Evolutionary conservation across 2,888 invertebrate genomes (phyloP).

Genomic region (Tetranychus truncatus): DNA sequence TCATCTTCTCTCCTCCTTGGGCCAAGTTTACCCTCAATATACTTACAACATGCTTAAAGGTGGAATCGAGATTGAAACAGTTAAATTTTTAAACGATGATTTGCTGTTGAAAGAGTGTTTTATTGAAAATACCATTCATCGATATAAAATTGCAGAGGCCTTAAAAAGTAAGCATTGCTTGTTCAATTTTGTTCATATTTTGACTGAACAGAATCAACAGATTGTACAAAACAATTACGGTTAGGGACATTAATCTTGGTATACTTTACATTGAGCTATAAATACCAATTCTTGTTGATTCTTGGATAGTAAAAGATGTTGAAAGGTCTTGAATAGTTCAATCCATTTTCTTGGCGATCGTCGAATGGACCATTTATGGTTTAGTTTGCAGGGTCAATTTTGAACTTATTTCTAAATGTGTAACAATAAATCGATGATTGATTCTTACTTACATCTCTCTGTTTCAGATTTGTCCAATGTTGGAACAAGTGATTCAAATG

Average conservation of each 20-base stretch:
- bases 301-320: too few relatives aligned
- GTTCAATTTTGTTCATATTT: not conserved
- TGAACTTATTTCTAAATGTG: not conserved
- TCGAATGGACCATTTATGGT: too few relatives aligned
- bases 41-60: slow-evolving; percentile 89
- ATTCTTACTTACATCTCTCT: not conserved
- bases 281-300: too few relatives aligned
- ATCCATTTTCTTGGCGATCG: too few relatives aligned
- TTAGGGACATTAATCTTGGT: too few relatives aligned
- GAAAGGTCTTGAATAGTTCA: too few relatives aligned
- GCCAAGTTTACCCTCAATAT: slow-evolving; percentile 78
- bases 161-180: slow-evolving; percentile 18
- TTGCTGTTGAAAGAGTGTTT: slow-evolving; percentile 74
- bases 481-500: slow-evolving; percentile 18
- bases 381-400: too few relatives aligned
- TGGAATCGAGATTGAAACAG: slow-evolving; percentile 74
- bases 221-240: too few relatives aligned
- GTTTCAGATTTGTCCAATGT: not conserved
- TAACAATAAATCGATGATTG: not conserved
- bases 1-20: slow-evolving; percentile 59
- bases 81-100: slow-evolving; percentile 65
- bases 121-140: slow-evolving; percentile 82
- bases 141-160: slow-evolving; percentile 48
- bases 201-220: not conserved
- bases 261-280: too few relatives aligned